Evolutionary conservation across 2,888 invertebrate genomes (phyloP).

Genomic region (Carpatolechia fugitivella): DNA sequence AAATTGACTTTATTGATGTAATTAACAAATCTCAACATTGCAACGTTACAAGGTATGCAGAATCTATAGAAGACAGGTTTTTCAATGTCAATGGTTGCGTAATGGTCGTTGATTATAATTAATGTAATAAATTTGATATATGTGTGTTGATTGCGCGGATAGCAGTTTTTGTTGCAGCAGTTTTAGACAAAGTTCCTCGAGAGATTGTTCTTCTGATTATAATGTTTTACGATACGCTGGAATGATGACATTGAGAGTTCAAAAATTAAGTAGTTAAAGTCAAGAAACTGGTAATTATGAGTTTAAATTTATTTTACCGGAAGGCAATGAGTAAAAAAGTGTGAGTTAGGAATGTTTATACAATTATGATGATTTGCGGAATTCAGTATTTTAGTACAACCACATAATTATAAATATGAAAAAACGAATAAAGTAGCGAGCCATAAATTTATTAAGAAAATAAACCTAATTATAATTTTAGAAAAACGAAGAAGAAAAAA

Average conservation of each 20-base stretch:
- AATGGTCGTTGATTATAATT: slow-evolving; percentile 22
- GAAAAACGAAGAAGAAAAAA: background rate
- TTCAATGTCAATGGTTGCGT: slow-evolving; percentile 18
- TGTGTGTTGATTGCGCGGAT: slow-evolving; percentile 12
- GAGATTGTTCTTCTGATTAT: slow-evolving; percentile 4
- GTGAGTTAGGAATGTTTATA: background rate
- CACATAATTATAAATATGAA: no score
- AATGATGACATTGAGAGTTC: slow-evolving; percentile 3
- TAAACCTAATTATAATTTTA: background rate
- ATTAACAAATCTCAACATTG: slow-evolving; percentile 2
- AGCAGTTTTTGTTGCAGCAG: background rate
- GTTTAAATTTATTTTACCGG: slow-evolving; percentile 1
- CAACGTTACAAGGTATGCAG: background rate
- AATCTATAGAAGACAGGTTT: slow-evolving; percentile 17
- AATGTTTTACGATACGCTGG: slow-evolving; percentile 4
- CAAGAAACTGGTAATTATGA: slow-evolving; percentile 5
- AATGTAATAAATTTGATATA: slow-evolving; percentile 14
- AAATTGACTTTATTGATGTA: slow-evolving; percentile 1
- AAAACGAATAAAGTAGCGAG: no score
- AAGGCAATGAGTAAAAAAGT: background rate
- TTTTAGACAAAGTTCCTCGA: slow-evolving; percentile 1
- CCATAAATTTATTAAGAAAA: background rate
- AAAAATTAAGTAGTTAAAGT: slow-evolving; percentile 7
- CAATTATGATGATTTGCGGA: background rate
- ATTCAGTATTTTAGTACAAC: no score